Base-by-base conservation (phyloP, 2,797 vertebrate species). In the Gambelia wislizenii region DNA sequence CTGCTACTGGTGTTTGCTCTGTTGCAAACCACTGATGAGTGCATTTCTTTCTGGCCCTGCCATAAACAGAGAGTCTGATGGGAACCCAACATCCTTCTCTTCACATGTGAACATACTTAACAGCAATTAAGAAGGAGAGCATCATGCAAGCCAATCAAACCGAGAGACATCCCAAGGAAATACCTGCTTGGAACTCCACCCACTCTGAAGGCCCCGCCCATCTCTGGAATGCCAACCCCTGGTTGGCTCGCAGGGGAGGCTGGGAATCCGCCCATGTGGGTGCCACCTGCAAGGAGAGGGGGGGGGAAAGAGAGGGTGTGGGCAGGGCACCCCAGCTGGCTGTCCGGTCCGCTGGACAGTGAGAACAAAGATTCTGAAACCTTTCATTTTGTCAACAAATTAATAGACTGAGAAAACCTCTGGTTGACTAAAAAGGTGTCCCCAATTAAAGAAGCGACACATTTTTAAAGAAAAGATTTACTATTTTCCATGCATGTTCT, bases 181-280 rank as follows among this genome's bases (percentile, higher is more conserved):
- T 91, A 96, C 96, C 96, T 96, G 95, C 64, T 59, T 52, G 95
- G 90, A 33, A 94, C 72, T 75, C 93, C 89, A 59, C 92, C 93
- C 92, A 81, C 3, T 97, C 89, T 97, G 97, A 87, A 98, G 91
- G 92, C 96, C 72, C 82, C 76, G 93, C 96, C 96, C 96, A 98
- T 96, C 92, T 98, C 98, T 4, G 97, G 92, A 0, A 97, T 97
- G 39, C 97, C 83, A 8, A 77, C 97, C 94, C 86, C 92, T 92
- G 98, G 96, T 75, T 96, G 95, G 83, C 87, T 88, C 72, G 93
- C 86, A 52, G 95, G 90, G 12, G 89, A 72, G 44, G 91, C 83
- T 2, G 89, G 89, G 14, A 95, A 95, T 6, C 89, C 89, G 20
- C 92, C 90, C 84, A 90, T 47, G 44, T 92, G 95, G 86, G 86